These are phyloP conservation scores for Drosophila nr. perissopoda DNA, from an alignment of 2,888 invertebrate species.

Conservation along the genomic window DNA sequence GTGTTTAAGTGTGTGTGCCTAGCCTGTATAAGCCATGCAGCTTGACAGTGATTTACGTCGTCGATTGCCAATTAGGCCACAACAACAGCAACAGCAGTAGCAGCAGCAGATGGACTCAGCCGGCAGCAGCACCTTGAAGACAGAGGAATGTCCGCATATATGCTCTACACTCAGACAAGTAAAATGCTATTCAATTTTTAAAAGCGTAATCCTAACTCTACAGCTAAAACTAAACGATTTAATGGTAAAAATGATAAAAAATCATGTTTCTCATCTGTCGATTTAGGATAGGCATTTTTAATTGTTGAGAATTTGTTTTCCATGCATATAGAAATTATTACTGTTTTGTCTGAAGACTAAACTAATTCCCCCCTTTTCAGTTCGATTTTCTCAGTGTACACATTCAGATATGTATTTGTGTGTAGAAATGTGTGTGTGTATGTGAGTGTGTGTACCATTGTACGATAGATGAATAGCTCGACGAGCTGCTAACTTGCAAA, in stretches of 20 bases:
- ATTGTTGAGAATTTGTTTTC: not conserved
- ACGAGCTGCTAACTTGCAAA: conserved; percentile 82
- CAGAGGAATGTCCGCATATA: conserved; percentile 45
- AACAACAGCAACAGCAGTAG: conserved; percentile 24
- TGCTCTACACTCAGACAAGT: conserved; percentile 2
- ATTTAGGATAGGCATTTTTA: not conserved
- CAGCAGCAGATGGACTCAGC: conserved; percentile 16
- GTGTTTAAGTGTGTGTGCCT: conserved; percentile 39
- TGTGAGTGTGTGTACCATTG: conserved; percentile 46
- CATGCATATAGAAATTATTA: not conserved
- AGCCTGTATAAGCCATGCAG: conserved; percentile 40
- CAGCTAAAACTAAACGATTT: not conserved
- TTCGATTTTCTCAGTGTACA: not conserved
- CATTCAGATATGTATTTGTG: not conserved
- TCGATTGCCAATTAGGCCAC: conserved; percentile 77
- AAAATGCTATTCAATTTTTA: not conserved
- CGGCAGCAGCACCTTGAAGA: conserved; percentile 63
- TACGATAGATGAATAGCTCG: conserved; percentile 78
- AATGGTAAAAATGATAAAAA: not conserved
- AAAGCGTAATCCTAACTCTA: not conserved
- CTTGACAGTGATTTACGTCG: conserved; percentile 79
- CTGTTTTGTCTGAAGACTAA: not conserved
- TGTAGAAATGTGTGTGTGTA: conserved; percentile 5
- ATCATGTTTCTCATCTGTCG: not conserved
- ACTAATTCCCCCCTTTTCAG: not conserved